phyloP scores from a whole-genome alignment of 2,797 vertebrate species.

The Melanotaenia nigrans region DNA sequence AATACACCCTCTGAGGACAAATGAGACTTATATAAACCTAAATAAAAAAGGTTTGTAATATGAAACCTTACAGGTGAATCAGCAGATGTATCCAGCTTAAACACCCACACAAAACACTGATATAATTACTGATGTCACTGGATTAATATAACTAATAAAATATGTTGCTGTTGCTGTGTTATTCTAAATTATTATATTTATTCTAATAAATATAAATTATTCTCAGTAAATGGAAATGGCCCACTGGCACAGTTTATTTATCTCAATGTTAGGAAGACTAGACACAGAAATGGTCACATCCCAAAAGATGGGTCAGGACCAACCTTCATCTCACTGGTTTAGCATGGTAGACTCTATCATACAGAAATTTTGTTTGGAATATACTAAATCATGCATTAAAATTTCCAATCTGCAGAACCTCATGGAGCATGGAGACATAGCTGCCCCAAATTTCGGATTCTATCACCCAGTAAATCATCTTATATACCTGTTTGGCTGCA shows the following conservation, averaged over 20 bases:
- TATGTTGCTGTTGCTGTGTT: too few species aligned
- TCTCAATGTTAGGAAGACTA: not conserved
- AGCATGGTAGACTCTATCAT: not conserved
- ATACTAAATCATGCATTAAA: not conserved
- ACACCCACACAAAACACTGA: not conserved
- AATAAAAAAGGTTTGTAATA: not conserved
- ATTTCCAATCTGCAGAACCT: not conserved
- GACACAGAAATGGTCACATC: not conserved
- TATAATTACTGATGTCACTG: not conserved
- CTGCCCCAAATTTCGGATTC: not conserved
- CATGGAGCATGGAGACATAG: not conserved
- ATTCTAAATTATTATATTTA: too few species aligned
- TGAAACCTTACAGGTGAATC: not conserved
- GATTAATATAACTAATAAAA: not conserved
- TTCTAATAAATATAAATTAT: too few species aligned
- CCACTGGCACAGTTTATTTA: not conserved
- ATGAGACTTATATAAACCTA: not conserved
- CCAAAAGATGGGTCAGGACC: not conserved
- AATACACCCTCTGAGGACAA: not conserved
- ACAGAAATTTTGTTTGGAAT: not conserved
- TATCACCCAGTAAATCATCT: not conserved
- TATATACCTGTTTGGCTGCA: not conserved
- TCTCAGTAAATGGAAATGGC: not conserved
- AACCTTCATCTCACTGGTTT: not conserved
- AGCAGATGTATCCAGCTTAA: not conserved